Evolutionary conservation across 2,113 vertebrate species (phyloP), one percentile per base, ranked within the genome.

Genomic region (Donacobius atricapilla): DNA sequence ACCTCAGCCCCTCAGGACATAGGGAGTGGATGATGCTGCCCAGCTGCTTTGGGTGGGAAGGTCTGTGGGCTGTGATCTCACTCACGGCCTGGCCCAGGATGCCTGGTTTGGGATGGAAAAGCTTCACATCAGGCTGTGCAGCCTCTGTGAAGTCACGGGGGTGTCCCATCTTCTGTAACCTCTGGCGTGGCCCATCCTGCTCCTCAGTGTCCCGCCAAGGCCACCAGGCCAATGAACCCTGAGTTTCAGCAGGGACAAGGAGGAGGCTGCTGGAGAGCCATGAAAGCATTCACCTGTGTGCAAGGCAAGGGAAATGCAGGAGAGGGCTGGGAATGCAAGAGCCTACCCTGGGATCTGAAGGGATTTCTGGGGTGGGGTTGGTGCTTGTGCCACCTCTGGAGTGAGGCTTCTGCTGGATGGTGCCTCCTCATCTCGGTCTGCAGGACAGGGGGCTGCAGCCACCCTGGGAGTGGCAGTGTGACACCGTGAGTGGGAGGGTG

Each of bases 391-490:
- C 44, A 7, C 13, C n/a, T 31, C 17, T 23, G 56, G n/a, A 61
- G 33, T 25, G 44, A 73, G 25, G 35, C 5, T 11, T 57, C 28
- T 87, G 50, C 27, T 6, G 8, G 23, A 23, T 1, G 4, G 8
- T 60, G 17, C 19, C 37, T 61, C 33, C 35, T 58, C 25, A 10
- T 22, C 58, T 37, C 35, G 0, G 0, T 19, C 40, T 33, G 45
- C 51, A 54, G 56, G 35, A n/a, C 25, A 7, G 25, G 47, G 25
- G 9, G 5, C 57, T 61, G 35, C 5, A 2, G 15, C 15, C 31
- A 9, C 45, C 0, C 0, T 19, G 37, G 1, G 2, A 79, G 30
- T n/a, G 30, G 17, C 17, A 42, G 7, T 7, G 77, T 39, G 78
- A 27, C 73, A 40, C 28, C 1, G 6, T 24, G 3, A 18, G 21